These are phyloP conservation scores for Netelia fuscicornis DNA, from an alignment of 2,888 invertebrate species.

Conservation along the genomic window DNA sequence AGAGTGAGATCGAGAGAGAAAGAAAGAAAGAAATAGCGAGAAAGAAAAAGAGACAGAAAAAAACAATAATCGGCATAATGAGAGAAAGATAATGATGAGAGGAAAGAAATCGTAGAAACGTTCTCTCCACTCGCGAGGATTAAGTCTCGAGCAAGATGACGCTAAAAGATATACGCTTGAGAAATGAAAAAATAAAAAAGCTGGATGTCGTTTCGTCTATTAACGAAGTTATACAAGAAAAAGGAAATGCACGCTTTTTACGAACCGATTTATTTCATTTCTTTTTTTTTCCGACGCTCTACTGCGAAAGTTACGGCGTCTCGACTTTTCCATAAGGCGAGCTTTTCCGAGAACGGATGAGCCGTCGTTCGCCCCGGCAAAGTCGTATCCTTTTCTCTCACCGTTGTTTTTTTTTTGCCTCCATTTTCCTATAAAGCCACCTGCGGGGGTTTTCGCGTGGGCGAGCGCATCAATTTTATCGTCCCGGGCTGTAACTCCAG, in stretches of 20 bases:
- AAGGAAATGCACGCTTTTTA: not conserved
- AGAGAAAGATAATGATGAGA: not conserved
- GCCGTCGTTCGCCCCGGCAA: not conserved
- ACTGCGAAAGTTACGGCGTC: not conserved
- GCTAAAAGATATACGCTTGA: too few species aligned
- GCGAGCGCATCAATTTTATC: conserved; percentile 20
- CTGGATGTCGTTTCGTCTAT: too few species aligned
- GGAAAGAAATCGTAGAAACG: conserved; percentile 18
- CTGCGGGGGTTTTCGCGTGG: conserved; percentile 11
- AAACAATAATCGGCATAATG: not conserved
- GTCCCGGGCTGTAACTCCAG: not conserved
- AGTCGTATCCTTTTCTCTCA: not conserved
- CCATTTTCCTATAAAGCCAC: not conserved
- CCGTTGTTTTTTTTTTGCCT: not conserved
- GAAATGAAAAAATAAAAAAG: too few species aligned
- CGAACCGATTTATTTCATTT: not conserved
- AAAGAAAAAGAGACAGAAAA: not conserved
- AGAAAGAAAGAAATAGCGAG: not conserved
- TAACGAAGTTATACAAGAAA: too few species aligned
- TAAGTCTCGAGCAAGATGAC: conserved; percentile 3
- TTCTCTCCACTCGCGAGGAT: not conserved
- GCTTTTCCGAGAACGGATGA: conserved; percentile 15
- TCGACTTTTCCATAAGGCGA: conserved; percentile 24
- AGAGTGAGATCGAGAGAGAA: not conserved
- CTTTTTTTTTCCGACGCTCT: not conserved